Conservation (phyloP, 2,797 vertebrate species). For the Phoeniculus purpureus region DNA sequence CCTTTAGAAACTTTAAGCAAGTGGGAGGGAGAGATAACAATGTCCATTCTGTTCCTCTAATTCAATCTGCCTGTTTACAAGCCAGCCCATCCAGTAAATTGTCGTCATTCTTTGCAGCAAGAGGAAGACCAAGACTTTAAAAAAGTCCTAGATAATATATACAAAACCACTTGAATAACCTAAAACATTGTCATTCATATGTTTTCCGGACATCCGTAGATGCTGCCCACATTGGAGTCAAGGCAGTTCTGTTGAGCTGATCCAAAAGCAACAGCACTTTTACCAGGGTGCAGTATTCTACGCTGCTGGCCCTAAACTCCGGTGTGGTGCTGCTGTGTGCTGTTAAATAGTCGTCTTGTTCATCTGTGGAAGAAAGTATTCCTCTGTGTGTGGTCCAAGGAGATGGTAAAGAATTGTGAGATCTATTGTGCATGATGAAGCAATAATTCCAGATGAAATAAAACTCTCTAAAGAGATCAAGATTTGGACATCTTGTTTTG, state of each 20-base stretch:
- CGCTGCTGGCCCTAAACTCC: not conserved
- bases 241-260: not conserved
- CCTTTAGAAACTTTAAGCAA: constrained; percentile 38
- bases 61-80: constrained; percentile 41
- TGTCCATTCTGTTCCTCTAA: constrained; percentile 52
- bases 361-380: not conserved
- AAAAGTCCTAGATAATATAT: not conserved
- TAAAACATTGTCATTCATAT: not conserved
- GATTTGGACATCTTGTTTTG: not conserved
- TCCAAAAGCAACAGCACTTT: not conserved
- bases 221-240: not conserved
- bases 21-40: constrained; percentile 45
- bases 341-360: not conserved
- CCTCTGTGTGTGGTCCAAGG: rapidly evolving
- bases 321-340: not conserved
- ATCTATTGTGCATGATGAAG: not conserved
- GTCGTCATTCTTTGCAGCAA: constrained; percentile 12
- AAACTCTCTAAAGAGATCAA: not conserved
- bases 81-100: not conserved
- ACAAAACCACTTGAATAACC: not conserved
- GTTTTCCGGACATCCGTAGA: constrained; percentile 36
- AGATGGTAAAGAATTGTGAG: not conserved
- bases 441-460: not conserved
- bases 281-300: not conserved
- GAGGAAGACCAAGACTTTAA: not conserved